These are phyloP conservation scores for Trileptium ribeirensis DNA, from an alignment of 2,888 invertebrate genomes.

Conservation along the genomic window DNA sequence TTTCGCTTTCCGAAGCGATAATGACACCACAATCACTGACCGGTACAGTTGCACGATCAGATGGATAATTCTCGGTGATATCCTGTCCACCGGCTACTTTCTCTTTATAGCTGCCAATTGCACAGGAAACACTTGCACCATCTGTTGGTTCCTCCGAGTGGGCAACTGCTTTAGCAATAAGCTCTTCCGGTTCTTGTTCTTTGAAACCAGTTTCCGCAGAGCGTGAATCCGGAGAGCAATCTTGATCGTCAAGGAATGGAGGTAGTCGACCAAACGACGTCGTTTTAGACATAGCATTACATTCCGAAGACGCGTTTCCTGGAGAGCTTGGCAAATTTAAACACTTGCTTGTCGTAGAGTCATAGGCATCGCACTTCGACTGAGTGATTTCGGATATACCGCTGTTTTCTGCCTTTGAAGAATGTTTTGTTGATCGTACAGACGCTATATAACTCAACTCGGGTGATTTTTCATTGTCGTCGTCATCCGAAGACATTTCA, in stretches of 20 bases:
- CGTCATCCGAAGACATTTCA: not conserved
- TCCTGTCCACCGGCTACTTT: no score
- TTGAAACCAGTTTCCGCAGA: not conserved
- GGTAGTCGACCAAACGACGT: no score
- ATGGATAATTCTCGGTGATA: no score
- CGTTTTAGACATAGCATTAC: not conserved
- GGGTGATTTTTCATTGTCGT: not conserved
- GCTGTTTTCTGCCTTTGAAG: not conserved
- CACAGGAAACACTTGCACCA: no score
- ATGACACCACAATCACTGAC: no score
- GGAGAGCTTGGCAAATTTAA: not conserved
- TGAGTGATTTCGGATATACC: not conserved
- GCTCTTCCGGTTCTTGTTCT: not conserved
- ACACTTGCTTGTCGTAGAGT: not conserved
- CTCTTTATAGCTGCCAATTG: no score
- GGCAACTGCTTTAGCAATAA: not conserved
- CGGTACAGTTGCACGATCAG: no score
- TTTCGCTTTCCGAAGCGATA: no score
- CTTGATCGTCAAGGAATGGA: no score
- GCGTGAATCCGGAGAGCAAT: not conserved
- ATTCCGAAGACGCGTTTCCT: not conserved
- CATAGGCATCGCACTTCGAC: not conserved
- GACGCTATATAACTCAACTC: not conserved
- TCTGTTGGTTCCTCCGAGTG: no score
- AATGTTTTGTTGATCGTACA: no score